Percentiles rank a stretch among this genome's conserved stretches.
phyloP scores from a whole-genome alignment of 1,140 invertebrate species.

The Brachionus paranguensis region DNA sequence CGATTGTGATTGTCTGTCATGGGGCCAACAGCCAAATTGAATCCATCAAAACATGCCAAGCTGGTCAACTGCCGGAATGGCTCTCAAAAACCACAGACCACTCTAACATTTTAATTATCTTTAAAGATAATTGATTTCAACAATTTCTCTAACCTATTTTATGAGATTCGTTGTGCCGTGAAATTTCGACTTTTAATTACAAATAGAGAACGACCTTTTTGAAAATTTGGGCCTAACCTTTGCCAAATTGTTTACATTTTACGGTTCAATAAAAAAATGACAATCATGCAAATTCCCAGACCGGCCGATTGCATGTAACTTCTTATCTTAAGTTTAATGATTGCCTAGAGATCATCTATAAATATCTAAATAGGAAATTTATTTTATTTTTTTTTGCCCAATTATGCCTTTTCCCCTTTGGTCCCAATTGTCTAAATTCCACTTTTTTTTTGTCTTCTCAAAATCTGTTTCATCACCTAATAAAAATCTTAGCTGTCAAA shows the following conservation, averaged over 20 bases:
- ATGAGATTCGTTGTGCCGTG: constrained; percentile 31
- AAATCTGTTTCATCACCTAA: constrained; percentile 6
- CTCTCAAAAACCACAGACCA: neutral
- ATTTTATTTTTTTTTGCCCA: neutral
- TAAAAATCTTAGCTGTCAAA: neutral
- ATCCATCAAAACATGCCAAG: neutral
- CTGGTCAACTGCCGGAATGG: neutral
- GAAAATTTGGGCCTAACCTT: neutral
- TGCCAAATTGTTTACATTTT: neutral
- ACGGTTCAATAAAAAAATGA: constrained; percentile 25
- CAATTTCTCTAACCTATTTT: constrained; percentile 1
- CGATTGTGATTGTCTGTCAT: neutral
- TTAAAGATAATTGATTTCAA: constrained; percentile 15
- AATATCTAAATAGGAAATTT: neutral
- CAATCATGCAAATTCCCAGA: constrained; percentile 14
- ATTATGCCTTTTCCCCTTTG: neutral
- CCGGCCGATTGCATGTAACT: neutral
- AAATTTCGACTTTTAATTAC: constrained; percentile 22
- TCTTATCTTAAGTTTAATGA: neutral
- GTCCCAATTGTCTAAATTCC: neutral
- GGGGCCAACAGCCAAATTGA: neutral
- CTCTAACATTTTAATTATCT: constrained; percentile 32
- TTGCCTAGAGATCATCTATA: neutral
- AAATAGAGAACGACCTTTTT: constrained; percentile 30
- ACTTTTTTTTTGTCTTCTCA: neutral